Evolutionary conservation across 2,888 invertebrate species (phyloP).

Genomic region (Tetropium fuscum): DNA sequence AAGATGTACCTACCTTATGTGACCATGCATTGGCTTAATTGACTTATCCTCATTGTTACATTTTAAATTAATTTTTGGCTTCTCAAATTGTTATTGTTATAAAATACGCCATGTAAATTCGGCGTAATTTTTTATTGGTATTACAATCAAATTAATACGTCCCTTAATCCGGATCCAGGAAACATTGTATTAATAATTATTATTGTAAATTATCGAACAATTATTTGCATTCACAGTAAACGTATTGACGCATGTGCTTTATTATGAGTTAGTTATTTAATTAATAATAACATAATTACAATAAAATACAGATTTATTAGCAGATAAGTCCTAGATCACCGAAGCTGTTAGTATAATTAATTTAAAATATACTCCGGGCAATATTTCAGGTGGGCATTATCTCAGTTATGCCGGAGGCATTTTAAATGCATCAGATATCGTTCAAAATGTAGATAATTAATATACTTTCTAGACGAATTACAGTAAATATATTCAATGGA

Average conservation of each 20-base stretch:
- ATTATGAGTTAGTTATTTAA: conserved; percentile 18
- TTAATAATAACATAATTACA: neutral
- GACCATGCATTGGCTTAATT: no score
- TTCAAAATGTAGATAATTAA: no score
- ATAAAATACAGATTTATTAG: conserved; percentile 11
- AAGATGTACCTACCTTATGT: no score
- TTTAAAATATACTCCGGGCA: neutral
- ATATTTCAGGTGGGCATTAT: conserved; percentile 13
- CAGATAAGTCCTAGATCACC: neutral
- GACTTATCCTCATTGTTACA: no score
- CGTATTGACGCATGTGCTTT: conserved; percentile 4
- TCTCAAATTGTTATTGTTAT: no score
- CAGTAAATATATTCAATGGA: no score
- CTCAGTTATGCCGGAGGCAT: no score
- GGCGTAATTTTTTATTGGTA: neutral
- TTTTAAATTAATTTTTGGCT: no score
- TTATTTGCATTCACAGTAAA: conserved; percentile 8
- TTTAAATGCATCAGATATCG: no score
- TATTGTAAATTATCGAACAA: conserved; percentile 8
- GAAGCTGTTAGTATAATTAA: neutral
- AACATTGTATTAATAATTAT: neutral
- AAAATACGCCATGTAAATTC: no score
- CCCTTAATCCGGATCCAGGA: conserved; percentile 27
- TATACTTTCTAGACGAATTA: no score
- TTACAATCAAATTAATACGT: neutral